Percentiles rank a stretch among this genome's conserved stretches.
Evolutionary conservation across 2,888 invertebrate genomes (phyloP).

Genomic region (Cacoxenus indagator): DNA sequence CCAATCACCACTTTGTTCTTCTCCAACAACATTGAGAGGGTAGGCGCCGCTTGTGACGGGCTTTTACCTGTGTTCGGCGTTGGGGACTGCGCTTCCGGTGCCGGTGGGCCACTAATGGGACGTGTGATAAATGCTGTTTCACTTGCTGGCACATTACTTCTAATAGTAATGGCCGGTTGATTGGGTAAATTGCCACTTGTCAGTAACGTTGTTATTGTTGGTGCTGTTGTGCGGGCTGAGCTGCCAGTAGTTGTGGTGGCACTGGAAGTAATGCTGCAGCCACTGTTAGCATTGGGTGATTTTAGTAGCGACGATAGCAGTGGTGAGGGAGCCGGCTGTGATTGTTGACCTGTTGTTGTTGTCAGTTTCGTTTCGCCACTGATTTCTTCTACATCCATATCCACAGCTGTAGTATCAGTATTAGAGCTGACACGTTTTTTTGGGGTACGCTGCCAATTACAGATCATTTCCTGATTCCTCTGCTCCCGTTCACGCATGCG

Average conservation of each 20-base stretch:
- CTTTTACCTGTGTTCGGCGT: conserved; percentile 58
- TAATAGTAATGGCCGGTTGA: conserved; percentile 52
- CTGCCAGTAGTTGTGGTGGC: conserved; percentile 54
- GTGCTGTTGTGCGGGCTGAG: conserved; percentile 59
- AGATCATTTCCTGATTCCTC: conserved; percentile 75
- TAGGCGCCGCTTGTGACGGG: conserved; percentile 80
- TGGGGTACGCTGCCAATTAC: conserved; percentile 72
- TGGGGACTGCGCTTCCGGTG: conserved; percentile 36
- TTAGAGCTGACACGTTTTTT: conserved; percentile 35
- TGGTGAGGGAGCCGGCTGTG: conserved; percentile 77
- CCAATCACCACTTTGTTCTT: conserved; percentile 66
- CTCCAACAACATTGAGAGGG: conserved; percentile 81
- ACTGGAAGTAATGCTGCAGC: conserved; percentile 67
- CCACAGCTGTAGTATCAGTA: conserved; percentile 59
- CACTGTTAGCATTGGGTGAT: conserved; percentile 72
- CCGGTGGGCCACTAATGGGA: conserved; percentile 67
- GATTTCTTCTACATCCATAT: conserved; percentile 65
- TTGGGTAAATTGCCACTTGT: conserved; percentile 64
- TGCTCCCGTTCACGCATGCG: conserved; percentile 74
- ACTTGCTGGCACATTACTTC: conserved; percentile 43
- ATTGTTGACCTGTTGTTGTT: conserved; percentile 44
- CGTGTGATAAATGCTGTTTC: conserved; percentile 58
- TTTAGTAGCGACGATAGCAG: conserved; percentile 86
- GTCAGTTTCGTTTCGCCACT: conserved; percentile 23
- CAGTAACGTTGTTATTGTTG: conserved; percentile 70